Percentiles rank a stretch among this genome's conserved stretches.
phyloP scores from a whole-genome alignment of 2,113 vertebrate genomes.

The Trochalopteron elliotii region DNA sequence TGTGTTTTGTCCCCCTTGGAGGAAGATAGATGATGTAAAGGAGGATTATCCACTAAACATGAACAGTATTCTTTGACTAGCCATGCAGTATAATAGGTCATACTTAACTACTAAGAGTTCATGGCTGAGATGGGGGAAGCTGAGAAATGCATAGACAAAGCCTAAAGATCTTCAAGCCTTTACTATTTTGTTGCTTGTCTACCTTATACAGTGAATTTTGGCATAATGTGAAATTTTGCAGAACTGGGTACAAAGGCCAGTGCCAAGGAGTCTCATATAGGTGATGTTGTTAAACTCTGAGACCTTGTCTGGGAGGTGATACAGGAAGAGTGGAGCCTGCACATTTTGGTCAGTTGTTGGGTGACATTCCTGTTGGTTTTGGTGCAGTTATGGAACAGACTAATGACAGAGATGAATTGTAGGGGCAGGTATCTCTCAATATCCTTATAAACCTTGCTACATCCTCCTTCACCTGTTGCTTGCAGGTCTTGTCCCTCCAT shows the following conservation, averaged over 20 bases:
- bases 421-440: not conserved
- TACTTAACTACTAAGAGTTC: not conserved
- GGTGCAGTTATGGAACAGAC: not conserved
- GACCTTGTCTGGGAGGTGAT: not conserved
- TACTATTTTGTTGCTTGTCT: not conserved
- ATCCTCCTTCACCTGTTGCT: not conserved
- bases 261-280: not conserved
- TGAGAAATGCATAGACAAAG: not conserved
- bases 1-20: not conserved
- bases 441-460: not conserved
- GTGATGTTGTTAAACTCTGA: not conserved
- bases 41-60: not conserved
- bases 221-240: not conserved
- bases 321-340: not conserved
- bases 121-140: not conserved
- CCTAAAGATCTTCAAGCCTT: not conserved
- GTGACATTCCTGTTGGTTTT: not conserved
- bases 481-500: not conserved
- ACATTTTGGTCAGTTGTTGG: not conserved
- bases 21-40: not conserved
- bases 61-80: not conserved
- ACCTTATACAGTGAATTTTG: not conserved
- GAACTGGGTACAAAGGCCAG: not conserved
- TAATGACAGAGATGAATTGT: not conserved
- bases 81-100: not conserved